These are phyloP conservation scores for Dendrolimus pini DNA, from an alignment of 2,888 invertebrate species.

Conservation along the genomic window DNA sequence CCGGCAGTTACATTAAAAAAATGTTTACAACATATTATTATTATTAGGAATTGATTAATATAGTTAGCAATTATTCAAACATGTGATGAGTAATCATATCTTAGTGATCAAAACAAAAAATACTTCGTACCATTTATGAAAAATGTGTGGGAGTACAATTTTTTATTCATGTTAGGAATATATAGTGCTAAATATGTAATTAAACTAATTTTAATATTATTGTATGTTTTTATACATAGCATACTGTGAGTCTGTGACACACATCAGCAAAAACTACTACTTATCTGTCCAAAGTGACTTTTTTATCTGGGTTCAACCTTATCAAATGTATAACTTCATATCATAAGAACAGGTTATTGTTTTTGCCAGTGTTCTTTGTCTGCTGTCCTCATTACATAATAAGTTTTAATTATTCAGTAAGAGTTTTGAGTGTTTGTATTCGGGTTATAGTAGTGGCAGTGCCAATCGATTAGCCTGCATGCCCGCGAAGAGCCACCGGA, in stretches of 20 bases:
- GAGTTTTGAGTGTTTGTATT: not conserved
- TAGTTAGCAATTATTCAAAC: too few relatives aligned
- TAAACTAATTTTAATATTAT: too few relatives aligned
- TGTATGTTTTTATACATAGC: too few relatives aligned
- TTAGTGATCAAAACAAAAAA: too few relatives aligned
- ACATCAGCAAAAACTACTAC: not conserved
- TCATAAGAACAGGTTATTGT: not conserved
- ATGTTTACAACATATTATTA: too few relatives aligned
- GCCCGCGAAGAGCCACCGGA: constrained; percentile 38
- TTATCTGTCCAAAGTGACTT: not conserved
- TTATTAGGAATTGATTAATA: too few relatives aligned
- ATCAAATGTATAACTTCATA: not conserved
- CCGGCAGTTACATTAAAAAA: too few relatives aligned
- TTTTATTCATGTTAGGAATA: too few relatives aligned
- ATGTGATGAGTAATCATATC: too few relatives aligned
- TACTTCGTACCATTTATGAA: too few relatives aligned
- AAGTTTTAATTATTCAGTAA: not conserved
- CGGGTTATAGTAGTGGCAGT: constrained; percentile 5
- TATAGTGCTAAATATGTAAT: too few relatives aligned
- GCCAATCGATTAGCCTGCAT: constrained; percentile 13
- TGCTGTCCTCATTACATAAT: not conserved
- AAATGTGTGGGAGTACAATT: too few relatives aligned
- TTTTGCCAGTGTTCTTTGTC: not conserved
- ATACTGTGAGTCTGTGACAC: not conserved
- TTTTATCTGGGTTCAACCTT: not conserved